A percentile compares a stretch with the other conserved stretches of the same genome.
Conservation (phyloP, 1,140 invertebrate genomes). For the Eumaeus atala region DNA sequence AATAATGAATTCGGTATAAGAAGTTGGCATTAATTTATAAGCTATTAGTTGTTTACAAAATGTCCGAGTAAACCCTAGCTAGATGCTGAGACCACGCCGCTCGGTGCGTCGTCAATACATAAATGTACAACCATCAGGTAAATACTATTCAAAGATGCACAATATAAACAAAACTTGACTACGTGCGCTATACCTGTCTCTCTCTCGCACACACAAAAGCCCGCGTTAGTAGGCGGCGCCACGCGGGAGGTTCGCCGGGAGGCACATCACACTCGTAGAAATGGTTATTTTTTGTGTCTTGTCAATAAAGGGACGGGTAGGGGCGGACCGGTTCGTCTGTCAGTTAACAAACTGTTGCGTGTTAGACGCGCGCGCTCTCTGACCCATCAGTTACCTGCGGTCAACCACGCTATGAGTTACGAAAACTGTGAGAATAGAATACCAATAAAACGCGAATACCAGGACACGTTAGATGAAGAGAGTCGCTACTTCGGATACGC, state of each 20-base stretch:
- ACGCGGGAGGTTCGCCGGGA: slow-evolving; percentile 39
- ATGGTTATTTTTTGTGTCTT: slow-evolving; percentile 68
- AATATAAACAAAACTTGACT: slow-evolving; percentile 54
- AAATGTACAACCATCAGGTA: slow-evolving; percentile 19
- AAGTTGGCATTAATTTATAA: too few relatives aligned
- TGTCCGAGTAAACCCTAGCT: too few relatives aligned
- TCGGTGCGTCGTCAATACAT: slow-evolving; percentile 25
- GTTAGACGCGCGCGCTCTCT: slow-evolving; percentile 37
- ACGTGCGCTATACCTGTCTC: too few relatives aligned
- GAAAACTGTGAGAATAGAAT: slow-evolving; percentile 50
- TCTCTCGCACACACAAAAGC: slow-evolving; percentile 35
- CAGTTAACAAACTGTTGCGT: slow-evolving; percentile 26
- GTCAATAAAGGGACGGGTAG: slow-evolving; percentile 67
- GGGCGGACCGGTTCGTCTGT: slow-evolving; percentile 36
- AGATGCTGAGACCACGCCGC: too few relatives aligned
- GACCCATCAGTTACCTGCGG: slow-evolving; percentile 21
- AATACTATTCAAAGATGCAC: slow-evolving; percentile 55
- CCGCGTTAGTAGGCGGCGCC: slow-evolving; percentile 41
- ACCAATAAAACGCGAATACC: slow-evolving; percentile 58
- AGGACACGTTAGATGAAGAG: slow-evolving; percentile 48
- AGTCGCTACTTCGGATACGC: slow-evolving; percentile 49
- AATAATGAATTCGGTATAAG: too few relatives aligned
- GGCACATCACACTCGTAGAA: slow-evolving; percentile 43
- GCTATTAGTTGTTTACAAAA: too few relatives aligned
- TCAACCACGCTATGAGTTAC: slow-evolving; percentile 52